Conservation (phyloP, 2,888 invertebrate species). For the Lasiommata megera region DNA sequence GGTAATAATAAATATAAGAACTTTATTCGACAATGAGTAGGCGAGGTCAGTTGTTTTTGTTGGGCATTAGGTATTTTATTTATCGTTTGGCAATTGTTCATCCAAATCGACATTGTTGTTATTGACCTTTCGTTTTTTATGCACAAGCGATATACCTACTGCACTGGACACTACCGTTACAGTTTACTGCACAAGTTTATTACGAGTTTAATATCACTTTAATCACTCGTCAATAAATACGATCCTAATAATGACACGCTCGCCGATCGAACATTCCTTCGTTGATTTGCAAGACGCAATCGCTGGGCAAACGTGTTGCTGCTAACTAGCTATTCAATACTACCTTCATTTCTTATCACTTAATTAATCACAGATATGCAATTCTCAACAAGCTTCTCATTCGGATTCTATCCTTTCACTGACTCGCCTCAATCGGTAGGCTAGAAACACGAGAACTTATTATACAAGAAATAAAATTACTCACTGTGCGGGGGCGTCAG, state of each 20-base stretch:
- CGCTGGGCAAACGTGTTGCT: slow-evolving; percentile 21
- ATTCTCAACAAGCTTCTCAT: slow-evolving; percentile 23
- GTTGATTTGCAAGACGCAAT: slow-evolving; percentile 22
- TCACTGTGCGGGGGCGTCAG: slow-evolving; percentile 92
- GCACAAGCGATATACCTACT: slow-evolving; percentile 12
- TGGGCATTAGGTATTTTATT: slow-evolving; percentile 49
- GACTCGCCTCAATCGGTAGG: slow-evolving; percentile 9
- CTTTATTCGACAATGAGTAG: slow-evolving; percentile 56
- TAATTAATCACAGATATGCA: slow-evolving; percentile 36
- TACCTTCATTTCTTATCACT: slow-evolving; percentile 33
- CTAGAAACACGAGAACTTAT: too few species aligned
- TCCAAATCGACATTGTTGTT: slow-evolving; percentile 68
- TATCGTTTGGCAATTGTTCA: slow-evolving; percentile 58
- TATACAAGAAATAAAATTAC: slow-evolving; percentile 47
- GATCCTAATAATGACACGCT: neutral
- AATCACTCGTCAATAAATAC: slow-evolving; percentile 3
- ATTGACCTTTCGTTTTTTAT: slow-evolving; percentile 61
- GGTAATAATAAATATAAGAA: slow-evolving; percentile 30
- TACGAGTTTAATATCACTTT: slow-evolving; percentile 1
- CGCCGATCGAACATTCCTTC: neutral
- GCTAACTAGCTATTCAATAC: slow-evolving; percentile 15
- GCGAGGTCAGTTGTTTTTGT: slow-evolving; percentile 65
- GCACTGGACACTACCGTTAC: slow-evolving; percentile 9
- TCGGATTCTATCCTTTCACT: slow-evolving; percentile 19
- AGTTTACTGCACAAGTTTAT: slow-evolving; percentile 13